A percentile compares a stretch with the other conserved stretches of the same genome.
Evolutionary conservation across 2,888 invertebrate genomes (phyloP).

Genomic region (Diachrysia chrysitis): DNA sequence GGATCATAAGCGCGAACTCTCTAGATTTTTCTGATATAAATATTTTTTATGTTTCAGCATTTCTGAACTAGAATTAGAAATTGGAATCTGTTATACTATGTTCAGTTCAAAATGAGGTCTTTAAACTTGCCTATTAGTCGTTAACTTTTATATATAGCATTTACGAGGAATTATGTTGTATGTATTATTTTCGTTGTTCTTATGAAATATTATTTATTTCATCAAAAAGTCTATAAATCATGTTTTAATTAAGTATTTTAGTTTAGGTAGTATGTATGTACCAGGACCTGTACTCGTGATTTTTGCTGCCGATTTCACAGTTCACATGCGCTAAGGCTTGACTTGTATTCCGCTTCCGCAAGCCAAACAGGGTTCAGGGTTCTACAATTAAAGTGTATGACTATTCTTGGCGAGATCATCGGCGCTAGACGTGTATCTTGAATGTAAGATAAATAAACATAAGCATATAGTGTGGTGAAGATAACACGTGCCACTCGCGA

Average conservation of each 20-base stretch:
- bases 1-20: background rate
- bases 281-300: too few relatives aligned
- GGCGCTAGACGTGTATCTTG: conserved; percentile 50
- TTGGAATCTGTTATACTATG: background rate
- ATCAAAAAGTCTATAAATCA: background rate
- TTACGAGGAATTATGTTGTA: background rate
- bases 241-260: too few relatives aligned
- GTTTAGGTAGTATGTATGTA: too few relatives aligned
- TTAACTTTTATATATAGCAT: background rate
- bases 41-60: background rate
- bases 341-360: conserved; percentile 63
- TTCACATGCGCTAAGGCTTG: conserved; percentile 39
- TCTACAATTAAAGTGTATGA: conserved; percentile 48
- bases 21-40: background rate
- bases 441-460: conserved; percentile 59
- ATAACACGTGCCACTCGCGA: conserved; percentile 69
- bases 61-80: background rate
- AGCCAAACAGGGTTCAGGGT: conserved; percentile 62
- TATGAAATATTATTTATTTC: background rate
- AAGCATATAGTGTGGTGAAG: conserved; percentile 55
- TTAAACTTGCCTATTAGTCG: background rate
- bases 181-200: background rate
- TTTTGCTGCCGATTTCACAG: conserved; percentile 37
- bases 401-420: conserved; percentile 62
- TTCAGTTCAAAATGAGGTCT: background rate